Evolutionary conservation across 1,140 invertebrate species (phyloP), one percentile per base, ranked within the genome.

Genomic region (Ips typographus): DNA sequence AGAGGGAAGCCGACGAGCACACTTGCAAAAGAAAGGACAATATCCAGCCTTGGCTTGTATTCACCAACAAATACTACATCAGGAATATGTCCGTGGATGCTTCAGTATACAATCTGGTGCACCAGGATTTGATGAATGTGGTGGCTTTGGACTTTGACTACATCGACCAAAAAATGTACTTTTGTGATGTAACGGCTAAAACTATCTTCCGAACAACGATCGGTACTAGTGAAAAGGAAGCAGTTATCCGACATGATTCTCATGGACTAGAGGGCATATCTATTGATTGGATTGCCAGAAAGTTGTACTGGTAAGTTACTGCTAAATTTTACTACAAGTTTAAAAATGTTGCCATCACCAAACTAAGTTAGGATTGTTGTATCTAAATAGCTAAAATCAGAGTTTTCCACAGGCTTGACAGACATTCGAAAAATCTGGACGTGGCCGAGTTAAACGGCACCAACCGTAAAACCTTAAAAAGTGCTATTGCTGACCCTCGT

Each of bases 21-120:
- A 94, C 91, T 0, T 98, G 96, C 79, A 98, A 98, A 80, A 85
- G 94, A 55, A 90, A 89, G 71, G 94, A 97, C 72, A 84, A 84
- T 43, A 90, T 87, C 2, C 84, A 88, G 49, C 96, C 98, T 0
- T 98, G 95, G 94, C 80, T 99, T 8, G 86, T 99, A 52, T 98
- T 99, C 77, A 96, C 95, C 4, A 99, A 99, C 77, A 97, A 98
- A 77, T 99, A 99, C 79, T 99, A 99, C 78, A 90, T 99, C 1
- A 85, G 97, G 61, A 98, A 98, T 74, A 93, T 99, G 88, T 95
- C 94, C 0, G 86, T 90, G 0, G 96, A 98, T 80, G 96, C 94
- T 0, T 83, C 85, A 2, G 82, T 87, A 40, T 98, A 98, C 74
- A 91, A 90, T 71, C 82, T 98, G 0, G 89, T 98, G 75, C 94